A percentile compares a stretch with the other conserved stretches of the same genome.
Conservation (phyloP, 2,888 invertebrate genomes). For the Stenchaetothrips biformis region DNA sequence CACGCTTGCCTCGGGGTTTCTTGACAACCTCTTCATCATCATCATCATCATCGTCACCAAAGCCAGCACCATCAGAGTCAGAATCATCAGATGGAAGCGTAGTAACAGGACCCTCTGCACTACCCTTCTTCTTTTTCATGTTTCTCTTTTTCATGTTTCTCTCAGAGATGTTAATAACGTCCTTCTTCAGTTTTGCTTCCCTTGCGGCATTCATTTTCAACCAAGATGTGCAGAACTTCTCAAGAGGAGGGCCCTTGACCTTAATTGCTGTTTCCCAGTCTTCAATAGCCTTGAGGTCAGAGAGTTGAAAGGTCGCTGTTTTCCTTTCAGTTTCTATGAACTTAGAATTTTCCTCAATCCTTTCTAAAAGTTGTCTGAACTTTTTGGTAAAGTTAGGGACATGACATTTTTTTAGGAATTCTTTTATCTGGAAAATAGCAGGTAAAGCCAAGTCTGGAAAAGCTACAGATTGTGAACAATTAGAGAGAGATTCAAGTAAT, state of each 20-base stretch:
- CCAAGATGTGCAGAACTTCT: conserved; percentile 68
- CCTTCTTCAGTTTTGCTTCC: not conserved
- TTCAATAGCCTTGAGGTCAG: conserved; percentile 62
- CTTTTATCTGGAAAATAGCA: conserved; percentile 67
- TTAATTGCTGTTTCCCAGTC: conserved; percentile 71
- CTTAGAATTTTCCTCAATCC: conserved; percentile 75
- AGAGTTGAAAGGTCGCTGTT: conserved; percentile 62
- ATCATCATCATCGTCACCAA: conserved; percentile 38
- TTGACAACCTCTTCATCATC: conserved; percentile 21
- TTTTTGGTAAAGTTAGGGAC: conserved; percentile 76
- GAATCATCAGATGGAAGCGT: conserved; percentile 70
- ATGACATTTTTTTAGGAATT: conserved; percentile 74
- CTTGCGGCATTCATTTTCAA: conserved; percentile 57
- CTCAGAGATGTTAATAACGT: conserved; percentile 29
- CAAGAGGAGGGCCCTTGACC: conserved; percentile 68
- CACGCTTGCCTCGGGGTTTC: conserved; percentile 35
- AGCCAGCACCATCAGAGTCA: conserved; percentile 50
- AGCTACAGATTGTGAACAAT: conserved; percentile 67
- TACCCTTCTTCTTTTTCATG: conserved; percentile 45
- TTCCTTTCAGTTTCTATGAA: conserved; percentile 72
- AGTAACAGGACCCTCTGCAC: conserved; percentile 53
- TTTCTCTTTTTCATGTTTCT: conserved; percentile 51
- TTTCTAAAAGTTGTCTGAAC: conserved; percentile 78
- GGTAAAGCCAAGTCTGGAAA: conserved; percentile 81
- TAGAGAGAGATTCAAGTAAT: conserved; percentile 67